Percentiles rank a stretch among this genome's conserved stretches.
phyloP scores from a whole-genome alignment of 2,888 invertebrate species.

The Leptinotarsa peninsularis region DNA sequence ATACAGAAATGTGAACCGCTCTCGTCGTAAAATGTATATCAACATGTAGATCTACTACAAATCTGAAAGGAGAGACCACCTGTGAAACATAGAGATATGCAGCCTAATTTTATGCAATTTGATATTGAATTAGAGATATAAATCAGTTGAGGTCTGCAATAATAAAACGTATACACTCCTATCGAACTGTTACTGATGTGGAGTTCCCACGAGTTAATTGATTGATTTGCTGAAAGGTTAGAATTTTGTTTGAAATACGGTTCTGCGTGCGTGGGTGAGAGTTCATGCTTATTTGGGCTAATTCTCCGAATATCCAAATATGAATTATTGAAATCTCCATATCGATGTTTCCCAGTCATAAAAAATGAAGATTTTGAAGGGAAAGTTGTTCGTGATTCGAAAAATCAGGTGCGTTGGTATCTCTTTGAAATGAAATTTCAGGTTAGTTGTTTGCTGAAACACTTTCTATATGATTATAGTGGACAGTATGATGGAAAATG shows the following conservation, averaged over 20 bases:
- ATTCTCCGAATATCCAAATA: too few species aligned
- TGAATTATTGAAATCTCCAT: too few species aligned
- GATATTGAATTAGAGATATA: conserved; percentile 32
- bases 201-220: conserved; percentile 22
- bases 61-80: conserved; percentile 32
- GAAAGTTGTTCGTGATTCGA: too few species aligned
- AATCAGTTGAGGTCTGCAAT: conserved; percentile 29
- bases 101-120: conserved; percentile 33
- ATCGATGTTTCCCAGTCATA: not conserved
- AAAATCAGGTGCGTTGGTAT: too few species aligned
- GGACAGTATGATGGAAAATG: too few species aligned
- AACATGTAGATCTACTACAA: conserved; percentile 25
- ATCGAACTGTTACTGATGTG: conserved; percentile 2
- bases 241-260: not conserved
- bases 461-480: too few species aligned
- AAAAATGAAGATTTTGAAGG: not conserved
- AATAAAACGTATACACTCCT: conserved; percentile 30
- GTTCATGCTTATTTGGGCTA: too few species aligned
- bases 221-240: not conserved
- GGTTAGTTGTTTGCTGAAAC: too few species aligned
- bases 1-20: conserved; percentile 4
- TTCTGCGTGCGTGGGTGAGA: not conserved
- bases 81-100: conserved; percentile 20
- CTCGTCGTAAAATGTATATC: conserved; percentile 24
- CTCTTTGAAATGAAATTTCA: too few species aligned